A percentile compares a stretch with the other conserved stretches of the same genome.
These are phyloP conservation scores for Nyctibius bracteatus DNA, from an alignment of 2,113 vertebrate genomes.

Conservation along the genomic window DNA sequence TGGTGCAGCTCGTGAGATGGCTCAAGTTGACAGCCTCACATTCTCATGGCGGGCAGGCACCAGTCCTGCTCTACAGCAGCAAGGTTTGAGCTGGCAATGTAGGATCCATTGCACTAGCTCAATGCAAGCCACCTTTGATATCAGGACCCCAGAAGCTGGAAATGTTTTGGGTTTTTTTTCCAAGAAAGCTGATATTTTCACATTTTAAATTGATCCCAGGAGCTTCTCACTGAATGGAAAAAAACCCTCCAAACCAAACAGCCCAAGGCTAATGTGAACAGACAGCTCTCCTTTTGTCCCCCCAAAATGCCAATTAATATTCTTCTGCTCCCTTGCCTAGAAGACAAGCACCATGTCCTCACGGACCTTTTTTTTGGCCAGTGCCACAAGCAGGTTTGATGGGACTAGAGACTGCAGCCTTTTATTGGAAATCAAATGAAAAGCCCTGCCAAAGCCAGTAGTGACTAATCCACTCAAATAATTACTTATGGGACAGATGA, in stretches of 20 bases:
- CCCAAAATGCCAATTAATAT: background rate
- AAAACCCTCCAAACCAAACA: background rate
- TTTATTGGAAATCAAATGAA: background rate
- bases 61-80: background rate
- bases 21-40: fast-evolving
- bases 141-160: background rate
- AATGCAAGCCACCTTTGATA: background rate
- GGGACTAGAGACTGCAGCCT: background rate
- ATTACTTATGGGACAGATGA: background rate
- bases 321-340: background rate
- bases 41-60: background rate
- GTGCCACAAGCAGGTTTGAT: background rate
- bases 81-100: background rate
- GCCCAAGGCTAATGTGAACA: background rate
- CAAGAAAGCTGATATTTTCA: background rate
- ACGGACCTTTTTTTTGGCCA: background rate
- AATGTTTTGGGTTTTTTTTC: background rate
- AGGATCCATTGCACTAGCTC: background rate
- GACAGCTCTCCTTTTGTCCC: background rate
- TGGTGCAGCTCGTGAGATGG: background rate
- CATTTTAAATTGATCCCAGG: background rate
- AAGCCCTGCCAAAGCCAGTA: background rate
- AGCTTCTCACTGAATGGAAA: background rate
- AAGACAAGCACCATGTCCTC: background rate
- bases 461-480: constrained; percentile 19